phyloP scores from a whole-genome alignment of 2,888 invertebrate species.

The Cheilosia pagana region DNA sequence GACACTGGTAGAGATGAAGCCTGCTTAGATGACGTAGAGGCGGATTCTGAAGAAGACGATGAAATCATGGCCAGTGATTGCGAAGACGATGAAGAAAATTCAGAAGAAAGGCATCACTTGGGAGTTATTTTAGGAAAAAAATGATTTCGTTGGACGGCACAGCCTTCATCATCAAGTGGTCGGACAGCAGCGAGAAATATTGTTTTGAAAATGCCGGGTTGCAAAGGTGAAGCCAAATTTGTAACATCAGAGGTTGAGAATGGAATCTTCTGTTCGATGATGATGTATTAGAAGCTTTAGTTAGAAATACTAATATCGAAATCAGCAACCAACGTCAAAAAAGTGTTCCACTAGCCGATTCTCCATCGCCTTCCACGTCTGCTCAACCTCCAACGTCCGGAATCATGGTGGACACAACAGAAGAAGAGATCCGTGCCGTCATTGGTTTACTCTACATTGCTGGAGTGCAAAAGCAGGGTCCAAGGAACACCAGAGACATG shows the following conservation, averaged over 20 bases:
- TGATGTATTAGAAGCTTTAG: slow-evolving; percentile 2
- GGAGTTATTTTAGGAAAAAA: slow-evolving; percentile 27
- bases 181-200: slow-evolving; percentile 10
- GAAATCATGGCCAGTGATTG: slow-evolving; percentile 17
- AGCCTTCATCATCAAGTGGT: slow-evolving; percentile 23
- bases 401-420: background rate
- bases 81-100: slow-evolving; percentile 11
- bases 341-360: slow-evolving; percentile 19
- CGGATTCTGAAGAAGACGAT: slow-evolving; percentile 36
- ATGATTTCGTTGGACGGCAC: slow-evolving; percentile 20
- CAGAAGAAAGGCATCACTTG: slow-evolving; percentile 27
- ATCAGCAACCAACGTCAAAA: slow-evolving; percentile 22
- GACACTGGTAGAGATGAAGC: slow-evolving; percentile 2
- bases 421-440: slow-evolving; percentile 2
- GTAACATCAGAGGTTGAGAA: slow-evolving; percentile 23
- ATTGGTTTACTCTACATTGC: slow-evolving; percentile 30
- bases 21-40: slow-evolving; percentile 23
- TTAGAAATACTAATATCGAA: slow-evolving; percentile 15
- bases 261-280: slow-evolving; percentile 18
- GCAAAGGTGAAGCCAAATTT: slow-evolving; percentile 22
- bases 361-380: slow-evolving; percentile 2
- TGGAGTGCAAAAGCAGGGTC: slow-evolving; percentile 10
- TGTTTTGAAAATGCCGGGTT: slow-evolving; percentile 14
- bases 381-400: slow-evolving; percentile 2
- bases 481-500: slow-evolving; percentile 1